These are phyloP conservation scores for Pseudopipra pipra DNA, from an alignment of 2,113 vertebrate species.

Conservation along the genomic window DNA sequence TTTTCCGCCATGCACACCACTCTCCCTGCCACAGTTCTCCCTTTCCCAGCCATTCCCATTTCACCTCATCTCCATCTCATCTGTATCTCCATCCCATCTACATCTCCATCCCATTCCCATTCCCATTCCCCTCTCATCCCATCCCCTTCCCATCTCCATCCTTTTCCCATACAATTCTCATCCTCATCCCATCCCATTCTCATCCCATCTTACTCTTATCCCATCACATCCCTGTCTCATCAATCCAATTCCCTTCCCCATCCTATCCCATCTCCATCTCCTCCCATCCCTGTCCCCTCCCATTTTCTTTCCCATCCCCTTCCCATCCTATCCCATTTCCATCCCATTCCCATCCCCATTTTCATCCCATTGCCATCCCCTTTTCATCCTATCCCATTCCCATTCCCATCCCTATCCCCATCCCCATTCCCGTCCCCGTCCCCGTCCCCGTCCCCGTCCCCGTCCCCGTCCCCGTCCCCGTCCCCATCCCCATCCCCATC, in stretches of 20 bases:
- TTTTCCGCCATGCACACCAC: accelerated
- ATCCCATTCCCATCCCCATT: not conserved
- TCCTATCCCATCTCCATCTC: not conserved
- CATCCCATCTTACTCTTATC: not conserved
- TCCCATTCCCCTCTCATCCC: not conserved
- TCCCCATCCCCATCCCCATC: not conserved
- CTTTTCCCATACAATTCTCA: not conserved
- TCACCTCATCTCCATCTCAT: not conserved
- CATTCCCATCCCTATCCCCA: too few species aligned
- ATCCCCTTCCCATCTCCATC: too few species aligned
- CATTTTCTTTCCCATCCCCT: not conserved
- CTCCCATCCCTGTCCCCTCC: not conserved
- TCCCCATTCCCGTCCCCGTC: not conserved
- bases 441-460: too few species aligned
- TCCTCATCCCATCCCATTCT: not conserved
- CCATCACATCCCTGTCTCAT: not conserved
- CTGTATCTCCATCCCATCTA: not conserved
- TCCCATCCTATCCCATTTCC: too few species aligned
- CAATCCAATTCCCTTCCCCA: not conserved
- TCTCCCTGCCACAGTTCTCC: not conserved
- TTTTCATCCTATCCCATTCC: too few species aligned
- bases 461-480: too few species aligned
- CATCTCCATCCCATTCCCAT: not conserved
- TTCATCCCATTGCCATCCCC: too few species aligned
- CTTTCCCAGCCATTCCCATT: not conserved